Conservation (phyloP, 2,797 vertebrate genomes). For the Sitta carolinensis region DNA sequence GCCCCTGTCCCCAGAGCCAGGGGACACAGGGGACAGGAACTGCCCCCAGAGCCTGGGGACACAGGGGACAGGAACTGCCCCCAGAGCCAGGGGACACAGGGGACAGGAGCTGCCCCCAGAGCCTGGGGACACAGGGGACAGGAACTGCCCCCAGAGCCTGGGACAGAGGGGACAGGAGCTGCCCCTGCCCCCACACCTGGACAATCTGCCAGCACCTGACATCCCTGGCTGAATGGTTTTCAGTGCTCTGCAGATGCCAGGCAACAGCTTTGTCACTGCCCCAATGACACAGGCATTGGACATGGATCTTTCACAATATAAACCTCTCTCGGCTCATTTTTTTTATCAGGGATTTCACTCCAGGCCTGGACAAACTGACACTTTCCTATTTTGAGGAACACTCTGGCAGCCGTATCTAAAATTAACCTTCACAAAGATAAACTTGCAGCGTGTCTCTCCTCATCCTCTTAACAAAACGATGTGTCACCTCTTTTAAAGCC, state of each 20-base stretch:
- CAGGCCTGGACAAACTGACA: background rate
- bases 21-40: too few relatives aligned
- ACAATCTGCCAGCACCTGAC: background rate
- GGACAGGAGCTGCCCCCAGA: too few relatives aligned
- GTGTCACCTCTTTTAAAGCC: background rate
- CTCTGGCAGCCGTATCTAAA: background rate
- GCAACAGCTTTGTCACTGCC: background rate
- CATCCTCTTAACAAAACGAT: background rate
- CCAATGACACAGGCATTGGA: background rate
- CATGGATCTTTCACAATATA: background rate
- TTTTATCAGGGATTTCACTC: background rate
- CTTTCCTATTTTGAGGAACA: background rate
- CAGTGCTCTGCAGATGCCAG: background rate
- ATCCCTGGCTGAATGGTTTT: background rate
- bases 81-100: too few relatives aligned
- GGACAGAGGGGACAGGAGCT: background rate
- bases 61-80: too few relatives aligned
- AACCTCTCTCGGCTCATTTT: background rate
- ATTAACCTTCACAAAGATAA: slow-evolving; percentile 33
- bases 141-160: too few relatives aligned
- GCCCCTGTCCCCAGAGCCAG: background rate
- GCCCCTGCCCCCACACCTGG: background rate
- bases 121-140: too few relatives aligned
- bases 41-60: too few relatives aligned
- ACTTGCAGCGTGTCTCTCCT: background rate